These are phyloP conservation scores for Eptatretus atami DNA, from an alignment of 2,797 vertebrate species.

Conservation along the genomic window DNA sequence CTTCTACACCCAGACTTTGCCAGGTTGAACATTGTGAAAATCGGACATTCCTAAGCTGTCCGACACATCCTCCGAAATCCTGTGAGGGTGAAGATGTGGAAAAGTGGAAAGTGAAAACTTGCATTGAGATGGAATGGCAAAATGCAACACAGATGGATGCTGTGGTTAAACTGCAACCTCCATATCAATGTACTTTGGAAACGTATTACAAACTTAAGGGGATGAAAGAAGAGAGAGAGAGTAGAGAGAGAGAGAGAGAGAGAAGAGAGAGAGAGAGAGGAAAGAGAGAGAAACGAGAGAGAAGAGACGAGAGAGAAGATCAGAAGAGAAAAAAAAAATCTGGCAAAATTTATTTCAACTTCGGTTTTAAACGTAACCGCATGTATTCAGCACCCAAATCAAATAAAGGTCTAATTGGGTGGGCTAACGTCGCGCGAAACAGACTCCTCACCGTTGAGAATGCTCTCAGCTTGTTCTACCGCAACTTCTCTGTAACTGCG, in stretches of 20 bases:
- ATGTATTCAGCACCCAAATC: too few relatives aligned
- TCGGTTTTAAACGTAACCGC: too few relatives aligned
- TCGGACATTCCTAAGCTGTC: conserved; percentile 29
- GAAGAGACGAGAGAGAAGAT: too few relatives aligned
- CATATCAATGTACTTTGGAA: not conserved
- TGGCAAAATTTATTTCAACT: too few relatives aligned
- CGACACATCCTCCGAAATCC: conserved; percentile 28
- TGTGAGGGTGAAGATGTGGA: conserved; percentile 5
- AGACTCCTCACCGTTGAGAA: conserved; percentile 25
- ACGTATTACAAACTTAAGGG: conserved; percentile 5
- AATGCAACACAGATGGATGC: not conserved
- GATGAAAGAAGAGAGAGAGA: not conserved
- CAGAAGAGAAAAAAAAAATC: not conserved
- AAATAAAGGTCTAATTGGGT: too few relatives aligned
- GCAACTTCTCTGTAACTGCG: conserved; percentile 26
- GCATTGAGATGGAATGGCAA: not conserved
- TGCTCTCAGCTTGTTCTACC: conserved; percentile 25
- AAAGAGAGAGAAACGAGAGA: too few relatives aligned
- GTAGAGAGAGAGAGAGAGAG: not conserved
- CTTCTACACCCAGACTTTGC: conserved; percentile 42
- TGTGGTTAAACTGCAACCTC: not conserved
- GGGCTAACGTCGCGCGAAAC: too few relatives aligned
- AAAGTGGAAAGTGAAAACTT: too few relatives aligned
- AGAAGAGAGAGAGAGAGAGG: not conserved
- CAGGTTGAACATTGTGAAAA: conserved; percentile 30